Evolutionary conservation across 2,888 invertebrate genomes (phyloP).

Genomic region (Noctua comes): DNA sequence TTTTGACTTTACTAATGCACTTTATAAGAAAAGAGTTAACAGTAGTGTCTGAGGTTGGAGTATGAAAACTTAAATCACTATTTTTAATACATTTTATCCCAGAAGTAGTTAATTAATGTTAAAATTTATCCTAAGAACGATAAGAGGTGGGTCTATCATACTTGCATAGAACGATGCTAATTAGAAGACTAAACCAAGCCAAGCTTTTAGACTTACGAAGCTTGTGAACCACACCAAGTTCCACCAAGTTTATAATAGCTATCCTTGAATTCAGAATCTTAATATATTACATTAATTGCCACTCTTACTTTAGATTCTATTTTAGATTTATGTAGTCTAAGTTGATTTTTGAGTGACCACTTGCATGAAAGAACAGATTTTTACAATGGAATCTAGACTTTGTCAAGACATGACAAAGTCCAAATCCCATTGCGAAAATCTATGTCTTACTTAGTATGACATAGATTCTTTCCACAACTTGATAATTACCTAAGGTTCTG

Average conservation of each 20-base stretch:
- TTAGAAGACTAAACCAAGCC: not conserved
- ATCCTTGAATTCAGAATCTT: slow-evolving; percentile 19
- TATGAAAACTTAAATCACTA: not conserved
- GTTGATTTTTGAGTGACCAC: not conserved
- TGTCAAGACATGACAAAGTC: not conserved
- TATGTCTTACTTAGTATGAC: too few relatives aligned
- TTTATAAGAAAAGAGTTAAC: not conserved
- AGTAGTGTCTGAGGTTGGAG: not conserved
- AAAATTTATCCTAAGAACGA: slow-evolving; percentile 12
- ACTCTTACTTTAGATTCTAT: not conserved
- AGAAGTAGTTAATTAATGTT: not conserved
- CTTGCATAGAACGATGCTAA: not conserved
- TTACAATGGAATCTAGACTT: not conserved
- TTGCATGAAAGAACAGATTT: not conserved
- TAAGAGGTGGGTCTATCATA: too few relatives aligned
- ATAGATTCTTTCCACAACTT: not conserved
- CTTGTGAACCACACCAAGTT: not conserved
- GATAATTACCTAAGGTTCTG: not conserved
- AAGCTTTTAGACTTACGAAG: not conserved
- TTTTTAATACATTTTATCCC: not conserved
- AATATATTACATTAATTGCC: not conserved
- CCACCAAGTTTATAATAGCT: not conserved
- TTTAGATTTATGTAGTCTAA: not conserved
- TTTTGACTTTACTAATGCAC: not conserved
- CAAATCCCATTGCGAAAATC: too few relatives aligned